Evolutionary conservation across 1,140 invertebrate genomes (phyloP).

Genomic region (Heliconius hewitsoni): DNA sequence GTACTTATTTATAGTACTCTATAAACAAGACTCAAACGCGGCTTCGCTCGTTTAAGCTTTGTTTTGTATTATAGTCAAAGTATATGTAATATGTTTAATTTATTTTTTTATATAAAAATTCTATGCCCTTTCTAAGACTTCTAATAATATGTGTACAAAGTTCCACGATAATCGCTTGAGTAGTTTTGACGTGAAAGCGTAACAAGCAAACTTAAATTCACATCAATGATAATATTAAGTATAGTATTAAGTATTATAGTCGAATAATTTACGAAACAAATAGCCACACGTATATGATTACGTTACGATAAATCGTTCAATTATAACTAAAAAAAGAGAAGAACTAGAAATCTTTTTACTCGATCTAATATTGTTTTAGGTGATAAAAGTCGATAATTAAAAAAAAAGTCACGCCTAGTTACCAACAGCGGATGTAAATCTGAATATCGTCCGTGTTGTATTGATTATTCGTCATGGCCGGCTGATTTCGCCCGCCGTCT

Average conservation of each 20-base stretch:
- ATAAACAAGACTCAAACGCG: background rate
- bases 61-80: no score
- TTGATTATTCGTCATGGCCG: conserved; percentile 42
- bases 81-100: no score
- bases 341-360: background rate
- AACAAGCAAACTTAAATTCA: no score
- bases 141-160: no score
- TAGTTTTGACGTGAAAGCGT: no score
- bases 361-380: background rate
- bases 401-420: conserved; percentile 34
- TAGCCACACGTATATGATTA: background rate
- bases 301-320: background rate
- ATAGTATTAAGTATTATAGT: no score
- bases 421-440: conserved; percentile 39
- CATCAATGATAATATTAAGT: no score
- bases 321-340: background rate
- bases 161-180: no score
- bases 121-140: no score
- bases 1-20: background rate
- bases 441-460: conserved; percentile 41
- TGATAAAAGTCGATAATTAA: conserved; percentile 23
- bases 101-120: no score
- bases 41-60: no score
- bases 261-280: no score
- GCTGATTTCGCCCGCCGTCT: conserved; percentile 38